Percentiles rank a stretch among this genome's conserved stretches.
Conservation (phyloP, 2,113 vertebrate genomes). For the Ophiodon elongatus region DNA sequence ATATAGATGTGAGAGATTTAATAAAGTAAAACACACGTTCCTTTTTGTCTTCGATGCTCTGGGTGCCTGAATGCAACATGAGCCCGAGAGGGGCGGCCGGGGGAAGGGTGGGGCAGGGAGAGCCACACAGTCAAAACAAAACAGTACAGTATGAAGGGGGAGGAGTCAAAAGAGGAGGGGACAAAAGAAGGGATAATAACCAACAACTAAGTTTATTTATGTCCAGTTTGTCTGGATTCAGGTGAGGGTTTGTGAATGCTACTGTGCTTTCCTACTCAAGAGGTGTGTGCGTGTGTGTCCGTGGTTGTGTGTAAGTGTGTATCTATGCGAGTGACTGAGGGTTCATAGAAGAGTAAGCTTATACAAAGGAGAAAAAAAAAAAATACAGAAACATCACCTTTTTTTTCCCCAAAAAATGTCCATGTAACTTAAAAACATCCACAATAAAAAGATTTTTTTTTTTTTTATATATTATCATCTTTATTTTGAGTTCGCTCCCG, state of each 20-base stretch:
- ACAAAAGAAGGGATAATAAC: constrained; percentile 57
- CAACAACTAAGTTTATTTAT: constrained; percentile 58
- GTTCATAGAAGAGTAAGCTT: constrained; percentile 58
- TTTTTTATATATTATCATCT: constrained; percentile 74
- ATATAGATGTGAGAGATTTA: neutral
- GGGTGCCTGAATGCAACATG: constrained; percentile 28
- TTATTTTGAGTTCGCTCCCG: constrained; percentile 46
- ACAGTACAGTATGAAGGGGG: constrained; percentile 65
- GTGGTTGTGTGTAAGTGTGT: neutral
- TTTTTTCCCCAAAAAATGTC: constrained; percentile 63
- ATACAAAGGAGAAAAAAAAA: constrained; percentile 72
- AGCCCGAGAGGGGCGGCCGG: constrained; percentile 49
- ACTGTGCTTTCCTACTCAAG: constrained; percentile 68
- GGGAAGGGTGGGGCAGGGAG: constrained; percentile 26
- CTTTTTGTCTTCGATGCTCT: constrained; percentile 22
- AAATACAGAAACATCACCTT: constrained; percentile 76
- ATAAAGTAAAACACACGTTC: neutral
- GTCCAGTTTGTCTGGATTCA: constrained; percentile 22
- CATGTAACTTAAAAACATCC: constrained; percentile 78
- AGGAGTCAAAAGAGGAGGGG: constrained; percentile 53
- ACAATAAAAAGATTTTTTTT: constrained; percentile 76
- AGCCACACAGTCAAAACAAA: constrained; percentile 78
- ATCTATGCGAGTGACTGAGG: constrained; percentile 19
- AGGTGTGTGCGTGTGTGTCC: neutral
- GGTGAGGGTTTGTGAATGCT: constrained; percentile 77